A percentile compares a stretch with the other conserved stretches of the same genome.
phyloP scores from a whole-genome alignment of 2,888 invertebrate genomes.

The Lithophane ornitopus region DNA sequence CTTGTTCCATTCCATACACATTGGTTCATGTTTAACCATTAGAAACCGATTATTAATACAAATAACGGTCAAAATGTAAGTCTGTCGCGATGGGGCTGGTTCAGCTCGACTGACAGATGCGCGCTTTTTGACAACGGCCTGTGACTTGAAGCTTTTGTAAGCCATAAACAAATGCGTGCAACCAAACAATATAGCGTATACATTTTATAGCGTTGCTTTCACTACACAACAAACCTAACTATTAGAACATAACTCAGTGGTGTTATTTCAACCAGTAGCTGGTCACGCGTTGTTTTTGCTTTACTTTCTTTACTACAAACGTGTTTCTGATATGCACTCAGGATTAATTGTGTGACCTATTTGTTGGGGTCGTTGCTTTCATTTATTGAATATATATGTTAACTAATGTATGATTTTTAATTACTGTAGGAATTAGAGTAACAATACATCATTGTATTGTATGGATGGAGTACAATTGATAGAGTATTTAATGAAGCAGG shows the following conservation, averaged over 20 bases:
- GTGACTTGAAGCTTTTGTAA: background rate
- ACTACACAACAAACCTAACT: conserved; percentile 7
- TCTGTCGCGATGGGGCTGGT: too few species aligned
- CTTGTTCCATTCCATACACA: too few species aligned
- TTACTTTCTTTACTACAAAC: conserved; percentile 28
- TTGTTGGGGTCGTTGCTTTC: conserved; percentile 49
- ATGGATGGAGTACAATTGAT: background rate
- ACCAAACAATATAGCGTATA: background rate
- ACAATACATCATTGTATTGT: background rate
- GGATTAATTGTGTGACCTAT: conserved; percentile 60
- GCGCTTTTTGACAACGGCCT: too few species aligned
- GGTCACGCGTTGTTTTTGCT: conserved; percentile 59
- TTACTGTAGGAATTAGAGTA: background rate
- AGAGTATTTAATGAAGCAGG: background rate
- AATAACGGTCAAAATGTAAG: too few species aligned
- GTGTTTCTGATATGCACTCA: conserved; percentile 47
- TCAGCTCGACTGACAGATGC: too few species aligned
- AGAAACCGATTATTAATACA: too few species aligned
- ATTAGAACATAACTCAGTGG: conserved; percentile 52
- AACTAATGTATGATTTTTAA: background rate
- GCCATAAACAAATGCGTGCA: background rate
- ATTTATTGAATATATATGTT: conserved; percentile 2
- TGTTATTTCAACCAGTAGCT: conserved; percentile 45
- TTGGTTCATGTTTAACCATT: too few species aligned
- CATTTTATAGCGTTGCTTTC: conserved; percentile 7